Conservation (phyloP, 2,113 vertebrate species). For the Oxygymnocypris stewartii region DNA sequence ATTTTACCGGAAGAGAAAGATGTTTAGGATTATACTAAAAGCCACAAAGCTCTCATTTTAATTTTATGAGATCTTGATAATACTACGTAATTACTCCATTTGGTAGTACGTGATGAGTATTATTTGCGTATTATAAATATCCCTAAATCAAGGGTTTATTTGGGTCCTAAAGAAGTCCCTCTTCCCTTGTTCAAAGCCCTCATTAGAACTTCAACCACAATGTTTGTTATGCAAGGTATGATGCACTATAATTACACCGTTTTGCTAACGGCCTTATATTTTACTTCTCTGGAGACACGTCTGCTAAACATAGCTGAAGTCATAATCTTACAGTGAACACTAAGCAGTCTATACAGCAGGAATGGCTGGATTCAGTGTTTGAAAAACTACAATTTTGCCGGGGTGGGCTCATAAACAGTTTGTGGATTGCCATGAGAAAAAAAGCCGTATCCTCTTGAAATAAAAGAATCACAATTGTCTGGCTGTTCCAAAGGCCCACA, state of each 20-base stretch:
- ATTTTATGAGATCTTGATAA: neutral
- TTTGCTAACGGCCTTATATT: slow-evolving; percentile 44
- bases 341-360: slow-evolving; percentile 18
- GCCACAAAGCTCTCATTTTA: neutral
- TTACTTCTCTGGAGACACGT: slow-evolving; percentile 39
- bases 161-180: slow-evolving; percentile 19
- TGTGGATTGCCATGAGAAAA: slow-evolving; percentile 7
- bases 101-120: neutral
- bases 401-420: slow-evolving; percentile 17
- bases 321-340: slow-evolving; percentile 31
- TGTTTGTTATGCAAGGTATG: slow-evolving; percentile 40
- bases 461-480: neutral
- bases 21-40: neutral
- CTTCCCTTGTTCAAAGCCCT: slow-evolving; percentile 17
- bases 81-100: neutral
- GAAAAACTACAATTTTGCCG: slow-evolving; percentile 12
- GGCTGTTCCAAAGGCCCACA: slow-evolving; percentile 21
- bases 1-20: neutral
- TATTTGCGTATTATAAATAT: slow-evolving; percentile 10
- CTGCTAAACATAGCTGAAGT: slow-evolving; percentile 40
- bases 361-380: slow-evolving; percentile 6
- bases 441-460: slow-evolving; percentile 9
- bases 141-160: slow-evolving; percentile 16
- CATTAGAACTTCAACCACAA: slow-evolving; percentile 31
- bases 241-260: slow-evolving; percentile 35